A percentile compares a stretch with the other conserved stretches of the same genome.
Conservation (phyloP, 2,113 vertebrate genomes). For the Antigone vipio region DNA sequence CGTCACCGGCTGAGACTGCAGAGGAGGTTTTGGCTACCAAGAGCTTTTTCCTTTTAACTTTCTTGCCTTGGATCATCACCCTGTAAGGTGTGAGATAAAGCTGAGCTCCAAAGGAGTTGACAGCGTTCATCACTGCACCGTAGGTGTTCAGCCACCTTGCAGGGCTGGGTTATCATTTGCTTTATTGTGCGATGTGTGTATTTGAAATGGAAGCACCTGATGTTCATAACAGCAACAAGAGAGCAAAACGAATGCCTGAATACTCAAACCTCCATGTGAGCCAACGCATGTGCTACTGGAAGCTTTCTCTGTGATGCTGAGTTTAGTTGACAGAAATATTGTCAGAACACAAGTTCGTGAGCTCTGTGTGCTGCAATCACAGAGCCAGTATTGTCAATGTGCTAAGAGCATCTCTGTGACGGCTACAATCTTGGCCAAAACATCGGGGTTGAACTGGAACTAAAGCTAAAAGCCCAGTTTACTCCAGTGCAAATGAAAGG, state of each 20-base stretch:
- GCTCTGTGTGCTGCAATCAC: background rate
- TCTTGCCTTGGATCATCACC: background rate
- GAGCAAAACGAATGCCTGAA: background rate
- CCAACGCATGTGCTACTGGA: background rate
- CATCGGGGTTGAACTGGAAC: background rate
- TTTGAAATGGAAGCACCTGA: background rate
- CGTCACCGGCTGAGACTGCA: background rate
- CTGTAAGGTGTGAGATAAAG: background rate
- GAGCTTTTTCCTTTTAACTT: conserved; percentile 9
- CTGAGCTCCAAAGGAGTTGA: background rate
- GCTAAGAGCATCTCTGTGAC: background rate
- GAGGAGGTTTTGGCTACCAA: conserved; percentile 5
- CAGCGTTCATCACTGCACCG: background rate
- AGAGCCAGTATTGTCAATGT: background rate
- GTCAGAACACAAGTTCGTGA: background rate
- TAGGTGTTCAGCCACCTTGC: background rate
- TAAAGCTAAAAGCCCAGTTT: background rate
- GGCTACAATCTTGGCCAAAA: background rate
- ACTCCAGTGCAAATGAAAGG: background rate
- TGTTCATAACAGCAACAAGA: background rate
- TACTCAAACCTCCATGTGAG: background rate
- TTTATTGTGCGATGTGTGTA: background rate
- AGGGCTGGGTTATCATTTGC: background rate
- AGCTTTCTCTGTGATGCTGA: background rate
- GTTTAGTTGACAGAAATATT: background rate